A percentile compares a stretch with the other conserved stretches of the same genome.
phyloP scores from a whole-genome alignment of 2,113 vertebrate genomes.

The Bubo blakistoni region DNA sequence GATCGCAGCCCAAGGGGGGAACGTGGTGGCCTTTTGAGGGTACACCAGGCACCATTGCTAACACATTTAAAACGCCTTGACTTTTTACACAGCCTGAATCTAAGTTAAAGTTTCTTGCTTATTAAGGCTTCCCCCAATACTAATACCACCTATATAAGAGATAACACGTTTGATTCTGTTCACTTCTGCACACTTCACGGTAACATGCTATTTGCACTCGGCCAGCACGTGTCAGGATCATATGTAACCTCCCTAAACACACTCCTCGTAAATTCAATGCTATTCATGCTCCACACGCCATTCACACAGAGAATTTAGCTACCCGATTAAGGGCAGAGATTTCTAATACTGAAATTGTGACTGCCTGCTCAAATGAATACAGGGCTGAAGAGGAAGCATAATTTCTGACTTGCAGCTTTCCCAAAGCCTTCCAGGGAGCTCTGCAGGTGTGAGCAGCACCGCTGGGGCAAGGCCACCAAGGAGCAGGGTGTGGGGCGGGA shows the following conservation, averaged over 20 bases:
- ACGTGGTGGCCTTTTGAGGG: neutral
- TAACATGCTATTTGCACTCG: neutral
- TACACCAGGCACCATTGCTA: neutral
- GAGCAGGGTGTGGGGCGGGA: neutral
- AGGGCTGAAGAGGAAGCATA: neutral
- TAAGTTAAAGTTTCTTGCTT: neutral
- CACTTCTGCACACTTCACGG: neutral
- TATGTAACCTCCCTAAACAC: neutral
- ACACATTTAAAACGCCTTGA: neutral
- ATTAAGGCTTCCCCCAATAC: neutral
- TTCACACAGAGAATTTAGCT: neutral
- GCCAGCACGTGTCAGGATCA: neutral
- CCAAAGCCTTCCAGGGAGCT: neutral
- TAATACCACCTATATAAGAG: neutral
- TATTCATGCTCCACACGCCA: rapidly evolving
- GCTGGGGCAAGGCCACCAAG: neutral
- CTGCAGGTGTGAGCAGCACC: neutral
- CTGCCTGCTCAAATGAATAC: neutral
- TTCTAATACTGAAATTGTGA: neutral
- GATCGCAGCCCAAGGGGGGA: neutral
- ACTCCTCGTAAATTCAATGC: neutral
- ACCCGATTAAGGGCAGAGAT: neutral
- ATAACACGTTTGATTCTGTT: neutral
- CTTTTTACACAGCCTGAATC: neutral
- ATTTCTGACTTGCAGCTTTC: neutral